These are phyloP conservation scores for Ernsta delagoae DNA, from an alignment of 2,888 invertebrate species.

Conservation along the genomic window DNA sequence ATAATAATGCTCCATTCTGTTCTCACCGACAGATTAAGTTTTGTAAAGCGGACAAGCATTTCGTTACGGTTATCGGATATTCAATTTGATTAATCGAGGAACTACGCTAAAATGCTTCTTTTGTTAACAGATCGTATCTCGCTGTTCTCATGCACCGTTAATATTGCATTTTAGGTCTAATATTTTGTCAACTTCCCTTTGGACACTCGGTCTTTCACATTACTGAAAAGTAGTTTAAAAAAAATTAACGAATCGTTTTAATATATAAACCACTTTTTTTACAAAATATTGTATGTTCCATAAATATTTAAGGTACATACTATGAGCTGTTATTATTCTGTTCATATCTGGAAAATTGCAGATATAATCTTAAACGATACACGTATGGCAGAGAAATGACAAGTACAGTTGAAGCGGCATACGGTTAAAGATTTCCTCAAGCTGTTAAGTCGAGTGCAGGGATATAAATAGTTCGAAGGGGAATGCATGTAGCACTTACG, in stretches of 20 bases:
- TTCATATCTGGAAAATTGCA: too few relatives aligned
- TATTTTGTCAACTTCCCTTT: slow-evolving; percentile 5
- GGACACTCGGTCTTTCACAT: background rate
- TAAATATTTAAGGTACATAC: too few relatives aligned
- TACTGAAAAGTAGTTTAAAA: background rate
- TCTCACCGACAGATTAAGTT: slow-evolving; percentile 45
- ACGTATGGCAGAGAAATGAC: slow-evolving; percentile 10
- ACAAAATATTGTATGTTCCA: too few relatives aligned
- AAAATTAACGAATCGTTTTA: too few relatives aligned
- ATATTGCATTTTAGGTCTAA: background rate
- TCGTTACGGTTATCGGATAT: slow-evolving; percentile 59
- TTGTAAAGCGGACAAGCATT: slow-evolving; percentile 44
- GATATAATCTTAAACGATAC: background rate
- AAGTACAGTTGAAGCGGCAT: background rate
- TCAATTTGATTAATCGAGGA: slow-evolving; percentile 67
- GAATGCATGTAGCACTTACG: slow-evolving; percentile 67
- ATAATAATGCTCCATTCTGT: slow-evolving; percentile 46
- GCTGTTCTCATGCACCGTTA: slow-evolving; percentile 57
- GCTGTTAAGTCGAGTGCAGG: slow-evolving; percentile 25
- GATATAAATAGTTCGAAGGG: slow-evolving; percentile 33
- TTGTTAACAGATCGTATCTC: slow-evolving; percentile 57
- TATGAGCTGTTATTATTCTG: too few relatives aligned
- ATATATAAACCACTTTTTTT: too few relatives aligned
- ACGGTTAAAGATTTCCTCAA: slow-evolving; percentile 21
- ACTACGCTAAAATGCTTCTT: slow-evolving; percentile 62